Evolutionary conservation across 2,113 vertebrate species (phyloP).

Genomic region (Nothoprocta perdicaria): DNA sequence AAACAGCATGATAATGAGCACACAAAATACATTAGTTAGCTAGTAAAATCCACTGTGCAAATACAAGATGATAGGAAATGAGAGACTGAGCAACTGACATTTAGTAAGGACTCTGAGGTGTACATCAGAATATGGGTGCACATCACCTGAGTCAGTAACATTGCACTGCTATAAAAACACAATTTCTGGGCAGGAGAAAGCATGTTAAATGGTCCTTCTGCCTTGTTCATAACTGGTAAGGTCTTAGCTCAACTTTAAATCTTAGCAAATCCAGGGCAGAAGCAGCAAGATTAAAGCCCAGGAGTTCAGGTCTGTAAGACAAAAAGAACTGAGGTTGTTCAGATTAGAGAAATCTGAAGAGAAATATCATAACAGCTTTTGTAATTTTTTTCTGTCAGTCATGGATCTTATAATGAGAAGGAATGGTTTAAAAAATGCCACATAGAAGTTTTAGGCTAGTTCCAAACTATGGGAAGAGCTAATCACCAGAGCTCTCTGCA

Average conservation of each 20-base stretch:
- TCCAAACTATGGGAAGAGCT: background rate
- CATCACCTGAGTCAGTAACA: background rate
- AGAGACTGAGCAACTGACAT: background rate
- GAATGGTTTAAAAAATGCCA: background rate
- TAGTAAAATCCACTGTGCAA: background rate
- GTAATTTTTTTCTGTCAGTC: background rate
- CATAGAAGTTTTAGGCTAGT: background rate
- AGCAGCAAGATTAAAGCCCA: background rate
- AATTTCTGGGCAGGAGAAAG: background rate
- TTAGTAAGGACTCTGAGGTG: background rate
- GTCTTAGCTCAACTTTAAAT: background rate
- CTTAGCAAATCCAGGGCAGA: background rate
- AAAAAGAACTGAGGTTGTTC: background rate
- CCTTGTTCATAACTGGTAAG: background rate
- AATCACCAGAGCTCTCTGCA: background rate
- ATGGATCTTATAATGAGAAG: background rate
- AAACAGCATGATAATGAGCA: background rate
- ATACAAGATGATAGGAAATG: background rate
- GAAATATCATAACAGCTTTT: background rate
- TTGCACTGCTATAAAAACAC: background rate
- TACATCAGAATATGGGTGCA: fast-evolving
- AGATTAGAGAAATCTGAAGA: background rate
- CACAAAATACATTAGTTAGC: background rate
- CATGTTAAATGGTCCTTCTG: background rate
- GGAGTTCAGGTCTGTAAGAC: fast-evolving